Evolutionary conservation across 2,113 vertebrate species (phyloP).

Genomic region (Oncorhynchus gorbuscha): DNA sequence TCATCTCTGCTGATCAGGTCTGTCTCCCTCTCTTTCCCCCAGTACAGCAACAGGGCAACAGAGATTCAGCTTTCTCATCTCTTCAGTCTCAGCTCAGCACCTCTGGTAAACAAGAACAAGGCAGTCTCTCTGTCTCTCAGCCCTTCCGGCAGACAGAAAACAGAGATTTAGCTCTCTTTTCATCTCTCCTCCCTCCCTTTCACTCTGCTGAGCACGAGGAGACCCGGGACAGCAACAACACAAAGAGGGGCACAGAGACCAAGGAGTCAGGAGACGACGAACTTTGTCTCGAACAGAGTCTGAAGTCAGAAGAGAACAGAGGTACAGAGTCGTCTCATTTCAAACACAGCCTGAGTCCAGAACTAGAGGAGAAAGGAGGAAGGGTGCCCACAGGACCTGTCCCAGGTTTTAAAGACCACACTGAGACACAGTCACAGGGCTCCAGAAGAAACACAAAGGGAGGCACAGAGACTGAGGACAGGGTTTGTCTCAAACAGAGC

Average conservation of each 20-base stretch:
- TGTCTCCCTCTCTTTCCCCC: constrained; percentile 29
- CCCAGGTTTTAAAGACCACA: too few species aligned
- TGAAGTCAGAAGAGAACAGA: constrained; percentile 4
- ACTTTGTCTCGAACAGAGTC: constrained; percentile 14
- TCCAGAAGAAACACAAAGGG: constrained; percentile 31
- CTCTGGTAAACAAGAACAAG: too few species aligned
- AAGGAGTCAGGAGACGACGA: constrained; percentile 38
- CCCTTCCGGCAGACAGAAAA: too few species aligned
- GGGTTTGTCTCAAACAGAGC: constrained; percentile 32
- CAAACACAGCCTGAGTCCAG: too few species aligned
- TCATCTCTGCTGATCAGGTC: constrained; percentile 49
- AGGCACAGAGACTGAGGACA: constrained; percentile 28
- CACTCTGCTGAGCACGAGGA: too few species aligned
- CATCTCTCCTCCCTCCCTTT: too few species aligned
- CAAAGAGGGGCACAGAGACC: constrained; percentile 28
- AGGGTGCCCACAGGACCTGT: too few species aligned
- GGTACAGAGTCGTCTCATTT: neutral
- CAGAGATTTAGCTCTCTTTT: too few species aligned
- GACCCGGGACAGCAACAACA: constrained; percentile 29
- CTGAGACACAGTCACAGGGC: constrained; percentile 20
- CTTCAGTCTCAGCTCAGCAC: constrained; percentile 24
- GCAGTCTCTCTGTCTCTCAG: too few species aligned
- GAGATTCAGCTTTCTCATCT: constrained; percentile 48
- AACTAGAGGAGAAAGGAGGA: too few species aligned
- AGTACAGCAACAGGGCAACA: constrained; percentile 36